Percentiles rank a stretch among this genome's conserved stretches.
Evolutionary conservation across 1,140 invertebrate genomes (phyloP).

Genomic region (Caenorhabditis tropicalis): DNA sequence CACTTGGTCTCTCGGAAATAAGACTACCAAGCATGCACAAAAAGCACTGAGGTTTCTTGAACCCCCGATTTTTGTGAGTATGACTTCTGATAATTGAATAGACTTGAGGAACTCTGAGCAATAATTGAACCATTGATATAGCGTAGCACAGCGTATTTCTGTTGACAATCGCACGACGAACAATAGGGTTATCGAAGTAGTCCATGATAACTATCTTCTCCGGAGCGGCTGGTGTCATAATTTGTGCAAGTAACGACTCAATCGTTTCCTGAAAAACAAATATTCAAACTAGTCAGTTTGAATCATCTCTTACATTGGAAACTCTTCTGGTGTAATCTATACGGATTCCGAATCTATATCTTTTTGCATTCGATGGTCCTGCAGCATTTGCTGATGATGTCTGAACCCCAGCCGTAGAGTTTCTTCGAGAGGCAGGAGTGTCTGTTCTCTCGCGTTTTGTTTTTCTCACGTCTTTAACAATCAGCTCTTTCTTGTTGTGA

Average conservation of each 20-base stretch:
- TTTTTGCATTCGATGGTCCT: not conserved
- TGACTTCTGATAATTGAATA: not conserved
- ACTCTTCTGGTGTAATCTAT: not conserved
- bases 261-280: not conserved
- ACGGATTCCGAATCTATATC: too few relatives aligned
- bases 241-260: not conserved
- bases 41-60: not conserved
- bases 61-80: not conserved
- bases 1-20: not conserved
- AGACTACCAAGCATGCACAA: not conserved
- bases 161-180: not conserved
- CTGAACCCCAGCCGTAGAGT: not conserved
- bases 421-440: not conserved
- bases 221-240: not conserved
- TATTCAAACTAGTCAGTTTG: not conserved
- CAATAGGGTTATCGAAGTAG: not conserved
- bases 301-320: not conserved
- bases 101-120: not conserved
- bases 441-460: not conserved
- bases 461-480: not conserved
- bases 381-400: not conserved
- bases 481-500: not conserved
- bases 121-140: not conserved
- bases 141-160: not conserved
- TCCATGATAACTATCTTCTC: not conserved